These are phyloP conservation scores for Drosophila sturtevanti DNA, from an alignment of 1,140 invertebrate species.

Conservation along the genomic window DNA sequence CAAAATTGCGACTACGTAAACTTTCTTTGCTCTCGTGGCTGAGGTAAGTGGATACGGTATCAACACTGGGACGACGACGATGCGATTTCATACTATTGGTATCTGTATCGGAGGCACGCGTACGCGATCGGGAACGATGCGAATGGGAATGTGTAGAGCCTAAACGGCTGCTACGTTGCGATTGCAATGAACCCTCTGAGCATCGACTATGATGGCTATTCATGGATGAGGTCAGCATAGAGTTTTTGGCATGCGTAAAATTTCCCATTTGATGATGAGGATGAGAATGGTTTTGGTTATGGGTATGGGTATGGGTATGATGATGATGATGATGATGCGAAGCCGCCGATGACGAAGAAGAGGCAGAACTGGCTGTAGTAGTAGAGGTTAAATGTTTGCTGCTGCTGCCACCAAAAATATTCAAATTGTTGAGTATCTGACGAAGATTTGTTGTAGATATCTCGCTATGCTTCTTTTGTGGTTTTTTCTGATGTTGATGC, in stretches of 20 bases:
- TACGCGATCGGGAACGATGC: constrained; percentile 78
- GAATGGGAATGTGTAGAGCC: constrained; percentile 41
- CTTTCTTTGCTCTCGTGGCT: constrained; percentile 91
- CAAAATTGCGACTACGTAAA: constrained; percentile 77
- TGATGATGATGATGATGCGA: constrained; percentile 15
- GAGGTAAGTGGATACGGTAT: constrained; percentile 94
- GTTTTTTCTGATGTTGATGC: constrained; percentile 60
- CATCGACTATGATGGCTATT: constrained; percentile 81
- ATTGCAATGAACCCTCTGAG: constrained; percentile 77
- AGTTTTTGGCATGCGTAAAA: constrained; percentile 73
- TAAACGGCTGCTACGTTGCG: constrained; percentile 81
- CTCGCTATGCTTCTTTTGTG: constrained; percentile 78
- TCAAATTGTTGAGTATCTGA: constrained; percentile 90
- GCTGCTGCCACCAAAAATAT: constrained; percentile 87
- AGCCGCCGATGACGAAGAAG: constrained; percentile 16
- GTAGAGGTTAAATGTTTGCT: constrained; percentile 74
- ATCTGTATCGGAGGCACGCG: constrained; percentile 85
- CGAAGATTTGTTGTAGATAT: constrained; percentile 86
- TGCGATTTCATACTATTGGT: constrained; percentile 88
- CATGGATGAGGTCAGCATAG: constrained; percentile 76
- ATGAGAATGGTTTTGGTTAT: constrained; percentile 24
- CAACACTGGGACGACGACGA: constrained; percentile 89
- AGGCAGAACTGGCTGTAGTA: constrained; percentile 32
- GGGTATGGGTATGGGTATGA: not conserved
- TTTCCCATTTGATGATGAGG: constrained; percentile 22